A percentile compares a stretch with the other conserved stretches of the same genome.
Conservation (phyloP, 1,140 invertebrate species). For the Trinorchestia longiramus region DNA sequence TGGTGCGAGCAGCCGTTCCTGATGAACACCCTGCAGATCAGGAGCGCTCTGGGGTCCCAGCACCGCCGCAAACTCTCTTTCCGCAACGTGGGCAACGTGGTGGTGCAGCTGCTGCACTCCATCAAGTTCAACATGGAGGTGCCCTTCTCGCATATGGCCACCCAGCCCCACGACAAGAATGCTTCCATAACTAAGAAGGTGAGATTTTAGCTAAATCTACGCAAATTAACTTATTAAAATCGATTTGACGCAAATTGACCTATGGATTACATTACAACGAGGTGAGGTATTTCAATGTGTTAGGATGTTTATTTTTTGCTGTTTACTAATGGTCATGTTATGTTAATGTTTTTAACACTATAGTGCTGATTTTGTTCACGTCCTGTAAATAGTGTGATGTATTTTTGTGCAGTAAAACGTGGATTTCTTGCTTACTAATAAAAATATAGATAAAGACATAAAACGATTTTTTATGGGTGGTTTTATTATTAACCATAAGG, state of each 20-base stretch:
- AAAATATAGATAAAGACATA: no score
- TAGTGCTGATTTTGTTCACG: not conserved
- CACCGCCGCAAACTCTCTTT: conserved; percentile 84
- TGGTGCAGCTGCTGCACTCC: conserved; percentile 88
- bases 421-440: not conserved
- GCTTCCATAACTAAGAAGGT: conserved; percentile 69
- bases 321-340: not conserved
- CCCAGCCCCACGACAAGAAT: conserved; percentile 70
- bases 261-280: not conserved
- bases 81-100: conserved; percentile 91
- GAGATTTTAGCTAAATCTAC: conserved; percentile 42
- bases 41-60: conserved; percentile 76
- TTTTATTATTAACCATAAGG: not conserved
- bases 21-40: conserved; percentile 80
- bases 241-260: no score
- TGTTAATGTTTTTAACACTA: not conserved
- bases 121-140: conserved; percentile 94
- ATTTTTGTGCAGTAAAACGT: not conserved
- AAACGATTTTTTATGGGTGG: not conserved
- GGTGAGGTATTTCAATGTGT: not conserved
- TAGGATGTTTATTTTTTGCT: not conserved
- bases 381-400: not conserved
- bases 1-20: conserved; percentile 74
- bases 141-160: conserved; percentile 90
- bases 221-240: not conserved